Base-by-base conservation (phyloP, 2,888 invertebrate species). In the Ernsta delagoae region DNA sequence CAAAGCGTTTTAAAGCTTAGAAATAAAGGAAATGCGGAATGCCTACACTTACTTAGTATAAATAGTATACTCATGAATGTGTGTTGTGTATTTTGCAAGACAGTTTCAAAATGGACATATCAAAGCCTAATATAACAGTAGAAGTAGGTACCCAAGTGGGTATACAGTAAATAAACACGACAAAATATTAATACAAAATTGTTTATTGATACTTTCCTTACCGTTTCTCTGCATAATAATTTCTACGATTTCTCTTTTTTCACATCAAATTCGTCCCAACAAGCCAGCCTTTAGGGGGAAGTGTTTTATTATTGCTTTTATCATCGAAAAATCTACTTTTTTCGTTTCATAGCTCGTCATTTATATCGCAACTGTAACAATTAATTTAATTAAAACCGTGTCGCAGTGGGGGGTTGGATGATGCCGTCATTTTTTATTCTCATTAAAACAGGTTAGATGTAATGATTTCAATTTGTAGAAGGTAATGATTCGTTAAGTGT, bases 381-480 rank as follows among this genome's bases (percentile, higher is more conserved):
- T 92, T 92, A 92, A 92, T 92, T 92, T 88, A 92, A 92, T 92
- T 92, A 92, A 84, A 82, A 82, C 81, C 87, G 81, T 89, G 84
- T 86, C 89, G 83, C 79, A 82, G 79, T 78, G 78, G 84, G 86
- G 84, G 78, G 79, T 79, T 81, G 82, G 82, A 86, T 84, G 85
- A 88, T 88, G 83, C 83, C 83, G 84, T 85, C 85, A 82, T 86
- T 85, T 82, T 75, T 85, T 84, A 77, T 73, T 78, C 78, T 81
- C 76, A 76, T 78, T 75, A 75, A 80, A 77, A 41, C 84, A 84
- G 84, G 84, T 87, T 73, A 73, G 70, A 73, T 59, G 72, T 75
- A 77, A 78, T 76, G 77, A 70, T 71, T 50, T 50, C 31, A 48
- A 62, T 68, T 68, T 61, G 56, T 61, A 34, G 45, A 67, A 54